phyloP scores from a whole-genome alignment of 2,888 invertebrate species.

The Cyaniris semiargus region DNA sequence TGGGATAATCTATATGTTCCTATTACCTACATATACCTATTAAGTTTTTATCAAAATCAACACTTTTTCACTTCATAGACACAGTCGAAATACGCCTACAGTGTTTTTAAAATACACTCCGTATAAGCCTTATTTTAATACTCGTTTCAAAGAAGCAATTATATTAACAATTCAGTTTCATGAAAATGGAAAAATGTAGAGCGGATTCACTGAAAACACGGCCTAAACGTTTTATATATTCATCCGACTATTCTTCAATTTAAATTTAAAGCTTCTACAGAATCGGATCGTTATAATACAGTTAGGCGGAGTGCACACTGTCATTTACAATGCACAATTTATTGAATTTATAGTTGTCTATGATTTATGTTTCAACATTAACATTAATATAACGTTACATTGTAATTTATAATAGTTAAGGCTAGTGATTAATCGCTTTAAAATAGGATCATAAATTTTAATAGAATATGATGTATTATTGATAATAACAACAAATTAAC shows the following conservation, averaged over 20 bases:
- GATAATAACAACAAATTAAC: neutral
- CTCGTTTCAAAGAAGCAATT: neutral
- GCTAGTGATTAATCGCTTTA: neutral
- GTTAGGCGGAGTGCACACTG: neutral
- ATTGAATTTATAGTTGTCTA: neutral
- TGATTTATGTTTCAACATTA: too few species aligned
- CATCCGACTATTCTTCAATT: constrained; percentile 20
- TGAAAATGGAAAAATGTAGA: constrained; percentile 7
- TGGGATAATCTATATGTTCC: too few species aligned
- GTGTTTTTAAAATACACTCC: too few species aligned
- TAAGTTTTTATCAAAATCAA: too few species aligned
- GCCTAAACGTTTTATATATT: constrained; percentile 16
- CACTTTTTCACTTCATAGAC: too few species aligned
- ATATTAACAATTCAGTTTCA: neutral
- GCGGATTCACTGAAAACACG: neutral
- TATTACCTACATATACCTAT: too few species aligned
- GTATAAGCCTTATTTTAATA: too few species aligned
- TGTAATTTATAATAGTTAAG: neutral
- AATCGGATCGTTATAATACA: constrained; percentile 22
- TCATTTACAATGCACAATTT: neutral
- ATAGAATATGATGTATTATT: neutral
- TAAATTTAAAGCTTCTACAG: constrained; percentile 10
- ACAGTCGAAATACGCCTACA: too few species aligned
- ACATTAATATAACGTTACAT: neutral
- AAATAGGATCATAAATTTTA: constrained; percentile 5